Base-by-base conservation (phyloP, 2,888 invertebrate genomes). In the Dryadula phaetusa region DNA sequence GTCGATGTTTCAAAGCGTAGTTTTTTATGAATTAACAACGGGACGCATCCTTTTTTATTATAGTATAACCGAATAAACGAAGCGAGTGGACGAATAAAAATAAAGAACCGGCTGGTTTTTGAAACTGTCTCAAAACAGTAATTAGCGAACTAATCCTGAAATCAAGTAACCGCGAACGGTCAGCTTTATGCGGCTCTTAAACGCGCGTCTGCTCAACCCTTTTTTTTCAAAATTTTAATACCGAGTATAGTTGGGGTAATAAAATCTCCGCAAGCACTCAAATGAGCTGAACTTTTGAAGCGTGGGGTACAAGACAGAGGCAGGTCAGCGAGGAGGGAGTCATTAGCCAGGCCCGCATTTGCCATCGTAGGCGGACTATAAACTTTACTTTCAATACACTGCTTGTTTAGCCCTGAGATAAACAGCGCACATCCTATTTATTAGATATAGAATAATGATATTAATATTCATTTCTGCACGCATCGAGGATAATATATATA, bases 231-330 rank as follows among this genome's bases (percentile, higher is more conserved):
- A 84, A 80, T 83, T 82, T 84, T 91, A 90, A 90, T 90, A 88
- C 88, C 87, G 82, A 83, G 83, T 81, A 88, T 90, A 90, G 91
- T 90, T 90, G 87, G 83, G 87, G 87, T 92, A 92, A 92, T 92
- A 88, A 92, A 92, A 92, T 92, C 92, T 92, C 92, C 79, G 88
- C 87, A 81, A 84, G 88, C 88, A 89, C 92, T 92, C 91, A 88
- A 92, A 91, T 89, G 91, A 90, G 90, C 90, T 88, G 89, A 92
- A 92, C 91, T 92, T 92, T 91, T 90, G 88, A 90, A 90, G 90
- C 91, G 90, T 84, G 83, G 87, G 86, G 89, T 84, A 86, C 86
- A 91, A 91, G 91, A 90, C 92, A 88, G 86, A 85, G 85, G 84
- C 88, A 86, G 91, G 90, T 90, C 92, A 91, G 90, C 77, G 80